Conservation (phyloP, 2,888 invertebrate species). For the Portevinia maculata region DNA sequence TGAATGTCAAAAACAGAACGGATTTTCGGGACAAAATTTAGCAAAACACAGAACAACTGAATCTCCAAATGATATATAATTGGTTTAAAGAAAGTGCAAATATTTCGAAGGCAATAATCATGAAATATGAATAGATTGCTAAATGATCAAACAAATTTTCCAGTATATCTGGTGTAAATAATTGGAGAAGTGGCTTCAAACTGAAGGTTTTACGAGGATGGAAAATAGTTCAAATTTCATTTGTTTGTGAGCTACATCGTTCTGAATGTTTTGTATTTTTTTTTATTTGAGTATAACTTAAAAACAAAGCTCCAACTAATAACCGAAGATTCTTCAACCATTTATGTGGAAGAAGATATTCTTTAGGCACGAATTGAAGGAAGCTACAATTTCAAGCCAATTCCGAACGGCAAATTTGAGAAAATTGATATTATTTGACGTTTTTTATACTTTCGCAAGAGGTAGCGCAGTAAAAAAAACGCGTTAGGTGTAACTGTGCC, state of each 20-base stretch:
- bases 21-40: constrained; percentile 50
- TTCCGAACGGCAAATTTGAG: no score
- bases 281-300: neutral
- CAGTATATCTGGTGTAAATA: constrained; percentile 13
- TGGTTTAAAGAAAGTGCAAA: constrained; percentile 42
- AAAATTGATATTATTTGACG: no score
- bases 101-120: neutral
- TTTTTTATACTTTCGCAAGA: no score
- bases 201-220: neutral
- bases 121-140: neutral
- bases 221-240: constrained; percentile 46
- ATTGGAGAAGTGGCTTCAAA: neutral
- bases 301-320: neutral
- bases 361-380: no score
- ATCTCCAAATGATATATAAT: neutral
- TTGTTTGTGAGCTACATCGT: constrained; percentile 36
- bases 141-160: constrained; percentile 37
- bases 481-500: no score
- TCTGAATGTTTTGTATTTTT: neutral
- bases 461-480: no score
- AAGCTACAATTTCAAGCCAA: no score
- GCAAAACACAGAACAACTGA: constrained; percentile 25
- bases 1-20: constrained; percentile 46
- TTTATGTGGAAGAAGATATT: no score
- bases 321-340: no score